Conservation (phyloP, 2,888 invertebrate species). For the Empis stercorea region DNA sequence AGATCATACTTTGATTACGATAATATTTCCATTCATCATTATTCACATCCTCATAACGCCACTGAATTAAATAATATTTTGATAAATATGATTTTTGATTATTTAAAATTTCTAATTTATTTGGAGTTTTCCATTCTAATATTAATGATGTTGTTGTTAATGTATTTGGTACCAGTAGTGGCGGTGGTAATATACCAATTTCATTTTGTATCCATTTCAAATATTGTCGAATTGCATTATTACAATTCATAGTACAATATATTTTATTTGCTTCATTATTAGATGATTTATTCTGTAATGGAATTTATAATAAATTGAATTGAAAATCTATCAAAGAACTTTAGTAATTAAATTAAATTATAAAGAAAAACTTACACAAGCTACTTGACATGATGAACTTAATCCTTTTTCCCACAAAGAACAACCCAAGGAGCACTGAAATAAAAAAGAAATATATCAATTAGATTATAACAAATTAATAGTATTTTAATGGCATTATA, state of each 20-base stretch:
- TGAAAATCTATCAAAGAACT: neutral
- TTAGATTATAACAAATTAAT: neutral
- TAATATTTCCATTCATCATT: constrained; percentile 73
- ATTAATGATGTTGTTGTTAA: constrained; percentile 63
- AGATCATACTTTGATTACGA: constrained; percentile 54
- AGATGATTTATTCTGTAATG: neutral
- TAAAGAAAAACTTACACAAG: constrained; percentile 70
- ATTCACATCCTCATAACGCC: constrained; percentile 49
- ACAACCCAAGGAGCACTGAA: constrained; percentile 71
- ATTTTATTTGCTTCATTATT: constrained; percentile 47
- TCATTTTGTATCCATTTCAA: constrained; percentile 55
- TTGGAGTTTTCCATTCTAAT: constrained; percentile 57
- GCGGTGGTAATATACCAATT: constrained; percentile 57
- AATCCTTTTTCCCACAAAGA: constrained; percentile 64
- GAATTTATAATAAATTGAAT: neutral
- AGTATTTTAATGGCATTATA: too few relatives aligned
- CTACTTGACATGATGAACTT: constrained; percentile 60
- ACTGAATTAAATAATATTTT: constrained; percentile 55
- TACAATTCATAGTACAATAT: constrained; percentile 72
- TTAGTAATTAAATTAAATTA: neutral
- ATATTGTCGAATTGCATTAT: constrained; percentile 63
- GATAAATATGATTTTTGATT: constrained; percentile 43
- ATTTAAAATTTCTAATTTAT: constrained; percentile 29
- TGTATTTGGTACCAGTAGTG: constrained; percentile 65
- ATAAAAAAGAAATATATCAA: constrained; percentile 21